Evolutionary conservation across 1,140 invertebrate genomes (phyloP), one percentile per base, ranked within the genome.

Genomic region (Holcopasites calliopsidis): DNA sequence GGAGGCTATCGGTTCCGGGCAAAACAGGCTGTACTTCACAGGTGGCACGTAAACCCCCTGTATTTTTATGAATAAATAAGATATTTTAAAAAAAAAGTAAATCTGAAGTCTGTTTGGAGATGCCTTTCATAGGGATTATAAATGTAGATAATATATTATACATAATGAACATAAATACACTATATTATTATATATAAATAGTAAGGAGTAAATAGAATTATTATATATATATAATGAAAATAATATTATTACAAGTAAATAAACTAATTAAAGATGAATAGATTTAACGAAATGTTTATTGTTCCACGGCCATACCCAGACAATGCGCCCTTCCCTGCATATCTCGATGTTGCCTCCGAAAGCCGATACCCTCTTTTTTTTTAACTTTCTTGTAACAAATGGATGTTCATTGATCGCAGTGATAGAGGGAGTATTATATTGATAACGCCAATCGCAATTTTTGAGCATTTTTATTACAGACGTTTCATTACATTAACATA

Each of bases 31-130:
- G 58, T 68, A 80, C 82, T 79, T 84, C 80, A 76, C 73, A 70
- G 79, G 68, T 83, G 85, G 86, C 88, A 88, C 88, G 81, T 77
- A 84, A 89, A 85, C 86, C 88, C 88, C 86, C 87, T 90, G 89
- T 92, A 92, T 92, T 92, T 92, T 92, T 92, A 91, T 91, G 90
- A 91, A 91, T 91, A 91, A 91, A 91, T 90, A 91, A 90, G 87
- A 91, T 91, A 91, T 91, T 91, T 91, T 90, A 90, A 91, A 89
- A 89, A 86, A 89, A 85, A 90, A 89, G 86, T 90, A 90, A 91
- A 91, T 90, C 88, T 90, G 89, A 91, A 91, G 90, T 91, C 90
- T 91, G 90, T 90, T 90, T 91, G 90, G 90, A 91, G 89, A 91
- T 91, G 90, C 90, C 90, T 91, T 91, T 91, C 86, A 91, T 91